These are phyloP conservation scores for Eleginops maclovinus DNA, from an alignment of 2,113 vertebrate genomes.

Conservation along the genomic window DNA sequence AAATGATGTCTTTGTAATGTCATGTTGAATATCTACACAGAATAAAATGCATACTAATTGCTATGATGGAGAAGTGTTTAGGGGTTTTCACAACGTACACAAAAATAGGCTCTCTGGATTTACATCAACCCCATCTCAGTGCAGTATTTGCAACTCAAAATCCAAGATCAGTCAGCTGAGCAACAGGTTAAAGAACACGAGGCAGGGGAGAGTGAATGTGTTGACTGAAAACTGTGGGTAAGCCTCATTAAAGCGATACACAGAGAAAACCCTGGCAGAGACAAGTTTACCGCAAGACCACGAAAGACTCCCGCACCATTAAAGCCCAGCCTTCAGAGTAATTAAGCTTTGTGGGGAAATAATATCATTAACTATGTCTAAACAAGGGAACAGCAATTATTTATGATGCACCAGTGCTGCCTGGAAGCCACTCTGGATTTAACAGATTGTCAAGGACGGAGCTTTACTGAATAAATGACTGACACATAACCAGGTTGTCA, in stretches of 20 bases:
- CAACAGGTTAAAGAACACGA: slow-evolving; percentile 37
- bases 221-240: slow-evolving; percentile 56
- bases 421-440: slow-evolving; percentile 37
- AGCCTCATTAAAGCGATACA: slow-evolving; percentile 55
- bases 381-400: slow-evolving; percentile 67
- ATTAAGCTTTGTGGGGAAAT: slow-evolving; percentile 51
- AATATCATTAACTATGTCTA: slow-evolving; percentile 57
- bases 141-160: slow-evolving; percentile 60
- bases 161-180: slow-evolving; percentile 41
- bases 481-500: slow-evolving; percentile 39
- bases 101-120: slow-evolving; percentile 6
- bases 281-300: slow-evolving; percentile 41
- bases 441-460: slow-evolving; percentile 41
- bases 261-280: slow-evolving; percentile 39
- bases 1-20: slow-evolving; percentile 13
- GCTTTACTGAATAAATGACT: slow-evolving; percentile 30
- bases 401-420: slow-evolving; percentile 39
- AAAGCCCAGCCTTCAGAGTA: slow-evolving; percentile 51
- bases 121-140: background rate
- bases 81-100: background rate
- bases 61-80: background rate
- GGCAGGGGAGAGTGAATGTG: slow-evolving; percentile 30
- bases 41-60: background rate
- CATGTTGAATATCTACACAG: background rate
- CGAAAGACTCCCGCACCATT: slow-evolving; percentile 64